These are phyloP conservation scores for Zosterops borbonicus DNA, from an alignment of 2,113 vertebrate species.

Conservation along the genomic window DNA sequence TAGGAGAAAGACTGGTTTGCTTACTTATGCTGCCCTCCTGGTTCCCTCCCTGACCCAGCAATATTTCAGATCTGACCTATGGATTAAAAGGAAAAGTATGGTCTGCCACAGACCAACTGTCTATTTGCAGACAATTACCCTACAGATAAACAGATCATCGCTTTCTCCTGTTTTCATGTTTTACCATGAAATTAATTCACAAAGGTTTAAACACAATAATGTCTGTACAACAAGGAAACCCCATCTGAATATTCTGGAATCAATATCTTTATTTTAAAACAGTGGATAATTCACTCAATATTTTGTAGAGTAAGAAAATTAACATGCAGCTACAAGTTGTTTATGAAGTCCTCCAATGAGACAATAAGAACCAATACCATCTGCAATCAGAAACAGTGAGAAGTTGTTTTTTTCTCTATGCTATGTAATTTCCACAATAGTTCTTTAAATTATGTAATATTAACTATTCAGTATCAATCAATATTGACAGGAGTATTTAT, in stretches of 20 bases:
- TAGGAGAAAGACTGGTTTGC: neutral
- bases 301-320: neutral
- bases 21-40: neutral
- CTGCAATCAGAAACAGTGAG: neutral
- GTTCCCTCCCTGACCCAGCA: neutral
- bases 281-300: neutral
- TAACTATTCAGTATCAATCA: neutral
- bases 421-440: neutral
- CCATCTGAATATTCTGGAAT: neutral
- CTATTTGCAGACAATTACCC: neutral
- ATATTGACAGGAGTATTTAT: neutral
- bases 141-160: neutral
- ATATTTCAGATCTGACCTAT: neutral
- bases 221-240: neutral
- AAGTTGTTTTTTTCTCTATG: neutral
- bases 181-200: neutral
- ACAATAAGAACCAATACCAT: neutral
- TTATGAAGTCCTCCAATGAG: neutral
- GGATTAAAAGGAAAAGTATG: neutral
- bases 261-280: neutral
- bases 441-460: neutral
- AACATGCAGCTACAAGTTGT: neutral
- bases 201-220: neutral
- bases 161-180: neutral
- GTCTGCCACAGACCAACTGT: neutral